Percentiles rank a stretch among this genome's conserved stretches.
phyloP scores from a whole-genome alignment of 2,113 vertebrate genomes.

The Oplegnathus fasciatus region DNA sequence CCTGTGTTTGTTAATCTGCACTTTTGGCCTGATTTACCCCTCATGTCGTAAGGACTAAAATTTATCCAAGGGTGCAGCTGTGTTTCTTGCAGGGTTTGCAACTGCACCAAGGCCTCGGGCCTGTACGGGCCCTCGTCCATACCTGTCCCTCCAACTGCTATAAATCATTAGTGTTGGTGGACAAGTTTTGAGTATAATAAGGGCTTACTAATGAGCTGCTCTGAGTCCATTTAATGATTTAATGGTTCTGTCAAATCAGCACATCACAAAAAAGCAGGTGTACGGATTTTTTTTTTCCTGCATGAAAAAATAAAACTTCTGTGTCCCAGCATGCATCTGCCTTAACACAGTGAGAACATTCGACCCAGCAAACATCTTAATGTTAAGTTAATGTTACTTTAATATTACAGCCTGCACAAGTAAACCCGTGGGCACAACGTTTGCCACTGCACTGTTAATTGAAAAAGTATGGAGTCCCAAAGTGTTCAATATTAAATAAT shows the following conservation, averaged over 20 bases:
- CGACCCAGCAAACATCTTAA: not conserved
- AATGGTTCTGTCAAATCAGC: not conserved
- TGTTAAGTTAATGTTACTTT: not conserved
- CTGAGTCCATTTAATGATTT: too few species aligned
- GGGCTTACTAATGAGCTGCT: not conserved
- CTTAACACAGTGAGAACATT: not conserved
- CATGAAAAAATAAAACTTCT: not conserved
- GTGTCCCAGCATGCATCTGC: slow-evolving; percentile 9
- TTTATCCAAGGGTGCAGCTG: not conserved
- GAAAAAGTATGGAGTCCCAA: not conserved
- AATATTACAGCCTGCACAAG: too few species aligned
- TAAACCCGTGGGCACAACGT: too few species aligned
- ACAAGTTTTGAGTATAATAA: not conserved
- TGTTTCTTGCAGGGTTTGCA: not conserved
- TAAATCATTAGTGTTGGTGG: not conserved
- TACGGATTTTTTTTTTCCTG: too few species aligned
- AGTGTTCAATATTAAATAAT: too few species aligned
- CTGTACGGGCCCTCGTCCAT: not conserved
- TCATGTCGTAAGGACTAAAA: fast-evolving
- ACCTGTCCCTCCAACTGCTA: not conserved
- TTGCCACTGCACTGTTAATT: too few species aligned
- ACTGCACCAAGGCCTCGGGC: too few species aligned
- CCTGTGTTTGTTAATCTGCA: not conserved
- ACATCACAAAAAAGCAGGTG: not conserved
- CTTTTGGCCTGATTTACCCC: not conserved